Evolutionary conservation across 1,140 invertebrate species (phyloP).

Genomic region (Condylostylus longicornis): DNA sequence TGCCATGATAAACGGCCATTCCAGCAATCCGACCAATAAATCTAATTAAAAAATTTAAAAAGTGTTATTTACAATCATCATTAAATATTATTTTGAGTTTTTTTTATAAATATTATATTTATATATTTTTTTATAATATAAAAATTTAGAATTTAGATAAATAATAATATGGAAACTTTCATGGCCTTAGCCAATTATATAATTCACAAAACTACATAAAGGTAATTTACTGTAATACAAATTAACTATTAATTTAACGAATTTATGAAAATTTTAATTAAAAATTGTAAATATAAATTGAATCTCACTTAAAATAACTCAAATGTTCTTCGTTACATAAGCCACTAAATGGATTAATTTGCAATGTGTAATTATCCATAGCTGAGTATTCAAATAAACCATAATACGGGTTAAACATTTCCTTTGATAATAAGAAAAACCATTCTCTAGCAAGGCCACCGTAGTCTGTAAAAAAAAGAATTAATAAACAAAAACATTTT

Average conservation of each 20-base stretch:
- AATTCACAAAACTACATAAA: too few relatives aligned
- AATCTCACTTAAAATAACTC: conserved; percentile 74
- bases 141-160: too few relatives aligned
- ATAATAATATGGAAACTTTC: too few relatives aligned
- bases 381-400: conserved; percentile 98
- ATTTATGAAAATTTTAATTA: background rate
- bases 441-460: conserved; percentile 93
- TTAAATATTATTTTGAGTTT: too few relatives aligned
- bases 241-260: background rate
- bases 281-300: background rate
- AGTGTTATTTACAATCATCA: too few relatives aligned
- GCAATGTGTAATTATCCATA: conserved; percentile 98
- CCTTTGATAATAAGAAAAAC: conserved; percentile 96
- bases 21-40: conserved; percentile 95
- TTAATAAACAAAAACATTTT: background rate
- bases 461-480: conserved; percentile 52
- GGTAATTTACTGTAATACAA: conserved; percentile 7
- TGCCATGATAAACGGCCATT: conserved; percentile 98
- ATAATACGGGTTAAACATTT: conserved; percentile 99
- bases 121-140: too few relatives aligned
- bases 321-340: conserved; percentile 95
- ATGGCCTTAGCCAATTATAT: too few relatives aligned
- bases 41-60: too few relatives aligned
- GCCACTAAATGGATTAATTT: conserved; percentile 96
- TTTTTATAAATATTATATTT: too few relatives aligned